Base-by-base conservation (phyloP, 1,140 invertebrate genomes). In the Microplitis mediator region DNA sequence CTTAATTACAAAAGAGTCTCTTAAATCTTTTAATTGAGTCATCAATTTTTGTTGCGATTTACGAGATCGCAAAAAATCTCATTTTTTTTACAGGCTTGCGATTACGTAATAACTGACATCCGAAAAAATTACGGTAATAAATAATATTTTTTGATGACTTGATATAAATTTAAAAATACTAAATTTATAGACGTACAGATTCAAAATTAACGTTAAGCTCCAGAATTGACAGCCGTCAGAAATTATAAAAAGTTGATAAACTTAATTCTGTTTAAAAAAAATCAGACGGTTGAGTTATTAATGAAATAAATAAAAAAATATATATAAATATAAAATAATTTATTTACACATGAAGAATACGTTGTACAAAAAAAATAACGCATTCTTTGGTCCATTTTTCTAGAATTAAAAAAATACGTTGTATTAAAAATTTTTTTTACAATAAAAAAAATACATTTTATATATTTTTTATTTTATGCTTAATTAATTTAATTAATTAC, bases 331-430 rank as follows among this genome's bases (percentile, higher is more conserved):
- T 13, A 73, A 73, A 73, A 73, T 61, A 58, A 62, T 73, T 51
- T 73, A 73, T 73, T 73, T 73, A 73, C 72, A 73, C 32, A 39
- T 67, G 5, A 45, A 45, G 39, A 45, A 45, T 54, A 34, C 60
- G 64, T 54, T 36, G 67, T 67, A 72, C 64, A 67, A 67, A 72
- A 67, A 56, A 45, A 23, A n/a, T n/a, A 61, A 51, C 23, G 16
- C 14, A 32, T 14, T 65, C 34, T 31, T 67, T 52, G 23, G 56
- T 60, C 16, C 34, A 35, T 4, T 45, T 11, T 14, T 64, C 5
- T 16, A 54, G 36, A 70, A 34, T 70, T 70, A 51, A 73, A 58
- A 64, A 64, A 72, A 72, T 65, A 58, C 70, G 4, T 34, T 31
- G 4, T 36, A 31, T 54, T 61, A 56, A 31, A 50, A 32, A 64